Base-by-base conservation (phyloP, 2,797 vertebrate species). In the Eremophila alpestris region DNA sequence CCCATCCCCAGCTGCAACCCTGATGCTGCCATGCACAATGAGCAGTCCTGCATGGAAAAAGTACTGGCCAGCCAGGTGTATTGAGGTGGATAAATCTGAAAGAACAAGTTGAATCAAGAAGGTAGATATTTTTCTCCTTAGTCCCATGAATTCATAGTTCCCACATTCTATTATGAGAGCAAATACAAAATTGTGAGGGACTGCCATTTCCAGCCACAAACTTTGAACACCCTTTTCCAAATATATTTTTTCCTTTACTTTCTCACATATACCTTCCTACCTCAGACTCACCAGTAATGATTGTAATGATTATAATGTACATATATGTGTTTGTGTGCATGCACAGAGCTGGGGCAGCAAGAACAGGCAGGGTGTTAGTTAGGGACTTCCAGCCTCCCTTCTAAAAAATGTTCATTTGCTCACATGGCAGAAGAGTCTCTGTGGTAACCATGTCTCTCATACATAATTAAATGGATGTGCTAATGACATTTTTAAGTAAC, bases 401-500 rank as follows among this genome's bases (percentile, higher is more conserved):
- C 59, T 43, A 23, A 76, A 71, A 91, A 80, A 23, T 51, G 36
- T 75, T 71, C 9, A 23, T 62, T 75, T 65, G 14, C 20, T 91
- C 79, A 55, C 27, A 51, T 29, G 52, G 77, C 80, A 89, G 59
- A 63, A 34, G 74, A 84, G 38, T 40, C 34, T 90, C 75, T 84
- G 86, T 89, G 71, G 49, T 67, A 95, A 76, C 56, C n/a, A 14
- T 15, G 36, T 54, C 60, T 36, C 85, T 93, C 73, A 90, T 96
- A 65, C 65, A 95, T 94, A 94, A 96, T 96, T 94, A 88, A 96
- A 65, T 1, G 11, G 78, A 76, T 1, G 24, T 79, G 64, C 76
- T 95, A 95, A 94, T 93, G 87, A 95, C 78, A 95, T 97, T 93
- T 95, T 95, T 70, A 95, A 97, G 89, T 89, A 94, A 92, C 38